These are phyloP conservation scores for Steinernema carpocapsae DNA, from an alignment of 2,888 invertebrate species.

Conservation along the genomic window DNA sequence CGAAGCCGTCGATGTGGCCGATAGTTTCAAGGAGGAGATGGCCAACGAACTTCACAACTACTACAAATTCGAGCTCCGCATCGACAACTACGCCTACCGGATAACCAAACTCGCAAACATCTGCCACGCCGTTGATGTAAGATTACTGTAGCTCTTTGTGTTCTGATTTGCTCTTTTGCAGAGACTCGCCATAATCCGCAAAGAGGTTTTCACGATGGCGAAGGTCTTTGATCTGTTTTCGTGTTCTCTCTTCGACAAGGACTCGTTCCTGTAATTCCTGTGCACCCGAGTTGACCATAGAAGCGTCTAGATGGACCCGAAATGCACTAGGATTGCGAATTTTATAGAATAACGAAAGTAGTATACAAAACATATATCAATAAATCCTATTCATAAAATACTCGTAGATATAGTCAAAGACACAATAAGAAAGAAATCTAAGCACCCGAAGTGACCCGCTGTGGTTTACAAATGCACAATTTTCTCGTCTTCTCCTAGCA, in stretches of 20 bases:
- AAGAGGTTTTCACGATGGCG: slow-evolving; percentile 12
- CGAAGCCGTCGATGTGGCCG: slow-evolving; percentile 6
- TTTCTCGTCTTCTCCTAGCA: neutral
- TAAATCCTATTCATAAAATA: neutral
- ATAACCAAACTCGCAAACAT: neutral
- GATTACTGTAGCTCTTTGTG: too few relatives aligned
- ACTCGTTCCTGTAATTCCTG: neutral
- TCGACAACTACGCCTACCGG: slow-evolving; percentile 5
- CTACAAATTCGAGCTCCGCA: neutral
- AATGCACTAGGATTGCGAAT: too few relatives aligned
- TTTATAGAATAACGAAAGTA: too few relatives aligned
- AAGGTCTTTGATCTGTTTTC: slow-evolving; percentile 13
- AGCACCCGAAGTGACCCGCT: slow-evolving; percentile 24
- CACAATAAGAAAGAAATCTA: neutral
- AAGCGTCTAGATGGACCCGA: too few relatives aligned
- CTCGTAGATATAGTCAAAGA: neutral
- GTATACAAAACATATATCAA: neutral
- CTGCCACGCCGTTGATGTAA: neutral
- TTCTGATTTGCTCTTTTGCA: neutral
- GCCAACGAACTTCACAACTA: slow-evolving; percentile 6
- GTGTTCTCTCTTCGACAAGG: neutral
- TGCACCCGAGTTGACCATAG: too few relatives aligned
- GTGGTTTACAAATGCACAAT: slow-evolving; percentile 5
- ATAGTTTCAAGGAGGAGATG: slow-evolving; percentile 7
- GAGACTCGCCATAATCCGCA: neutral